Evolutionary conservation across 2,888 invertebrate genomes (phyloP), one percentile per base, ranked within the genome.

Genomic region (Protodeltote pygarga): DNA sequence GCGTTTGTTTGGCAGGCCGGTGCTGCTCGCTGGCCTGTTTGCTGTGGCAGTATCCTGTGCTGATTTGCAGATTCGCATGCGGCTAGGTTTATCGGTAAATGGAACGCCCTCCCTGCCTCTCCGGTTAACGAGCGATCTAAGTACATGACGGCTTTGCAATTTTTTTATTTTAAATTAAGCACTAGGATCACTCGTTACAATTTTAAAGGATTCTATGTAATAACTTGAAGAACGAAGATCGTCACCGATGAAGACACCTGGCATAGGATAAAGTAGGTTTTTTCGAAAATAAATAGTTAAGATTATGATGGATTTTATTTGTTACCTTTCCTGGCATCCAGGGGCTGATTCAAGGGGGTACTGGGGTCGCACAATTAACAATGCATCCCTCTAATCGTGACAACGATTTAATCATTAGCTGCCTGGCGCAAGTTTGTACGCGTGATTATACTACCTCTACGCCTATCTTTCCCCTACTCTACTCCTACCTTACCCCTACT

Each of bases 1-100:
- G 73, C 81, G 77, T 91, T 92, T 91, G 90, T 92, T 92, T 87
- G 92, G 87, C 92, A 92, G 92, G 92, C 91, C 91, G 92, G 92
- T 91, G 91, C 84, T 85, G 91, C 86, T 71, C 84, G 92, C 89
- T 91, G 91, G 92, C 91, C 91, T 90, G 89, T 86, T 83, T 88
- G 89, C 90, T 87, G 90, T 85, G 88, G 89, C 91, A 87, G 91
- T 88, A 75, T 89, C 83, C 88, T 84, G 89, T 89, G 88, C 90
- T 86, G 90, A 84, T 91, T 91, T 89, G 85, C 91, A 90, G 91
- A 87, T 91, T 65, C 59, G 50, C 35, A 60, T 75, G 74, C 77
- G 77, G 84, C 81, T 90, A 88, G 86, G 85, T 89, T 85, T 83
- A 73, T 83, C 75, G 76, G 75, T 81, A 78, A 71, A 69, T 68